Conservation (phyloP, 2,888 invertebrate genomes). For the Scaptomyza flava region DNA sequence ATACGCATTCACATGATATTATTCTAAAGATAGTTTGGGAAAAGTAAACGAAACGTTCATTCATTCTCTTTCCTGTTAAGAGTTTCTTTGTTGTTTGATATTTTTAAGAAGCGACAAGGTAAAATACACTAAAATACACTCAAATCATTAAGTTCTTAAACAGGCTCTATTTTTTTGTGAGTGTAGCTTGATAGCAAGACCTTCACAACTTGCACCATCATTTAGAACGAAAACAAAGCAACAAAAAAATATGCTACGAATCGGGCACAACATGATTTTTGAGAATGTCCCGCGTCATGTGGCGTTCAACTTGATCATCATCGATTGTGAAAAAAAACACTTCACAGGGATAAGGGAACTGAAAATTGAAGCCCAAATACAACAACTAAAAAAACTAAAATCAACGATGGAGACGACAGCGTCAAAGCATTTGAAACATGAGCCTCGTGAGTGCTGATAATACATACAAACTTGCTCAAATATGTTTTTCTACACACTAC, state of each 20-base stretch:
- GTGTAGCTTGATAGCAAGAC: constrained; percentile 25
- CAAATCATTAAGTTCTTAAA: too few relatives aligned
- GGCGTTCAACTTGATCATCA: constrained; percentile 32
- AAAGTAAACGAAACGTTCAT: too few relatives aligned
- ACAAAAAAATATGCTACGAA: constrained; percentile 4
- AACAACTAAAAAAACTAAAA: neutral
- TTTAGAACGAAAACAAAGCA: constrained; percentile 19
- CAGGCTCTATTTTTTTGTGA: neutral
- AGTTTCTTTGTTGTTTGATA: neutral
- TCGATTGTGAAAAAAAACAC: constrained; percentile 62
- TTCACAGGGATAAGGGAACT: constrained; percentile 19
- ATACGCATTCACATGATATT: too few relatives aligned
- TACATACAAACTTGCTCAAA: constrained; percentile 31
- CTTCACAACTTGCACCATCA: constrained; percentile 56
- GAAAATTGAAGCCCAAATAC: constrained; percentile 47
- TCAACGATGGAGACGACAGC: constrained; percentile 23
- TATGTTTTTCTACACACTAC: neutral
- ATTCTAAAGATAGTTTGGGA: too few relatives aligned
- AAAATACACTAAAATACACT: too few relatives aligned
- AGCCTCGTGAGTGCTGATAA: constrained; percentile 74
- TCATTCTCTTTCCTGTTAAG: too few relatives aligned
- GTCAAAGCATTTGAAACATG: constrained; percentile 68
- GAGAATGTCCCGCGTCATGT: constrained; percentile 42
- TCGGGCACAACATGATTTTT: constrained; percentile 48
- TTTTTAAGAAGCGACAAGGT: too few relatives aligned